Percentiles rank a stretch among this genome's conserved stretches.
These are phyloP conservation scores for Pseudococcus jackbeardsleyi DNA, from an alignment of 2,888 invertebrate genomes.

Conservation along the genomic window DNA sequence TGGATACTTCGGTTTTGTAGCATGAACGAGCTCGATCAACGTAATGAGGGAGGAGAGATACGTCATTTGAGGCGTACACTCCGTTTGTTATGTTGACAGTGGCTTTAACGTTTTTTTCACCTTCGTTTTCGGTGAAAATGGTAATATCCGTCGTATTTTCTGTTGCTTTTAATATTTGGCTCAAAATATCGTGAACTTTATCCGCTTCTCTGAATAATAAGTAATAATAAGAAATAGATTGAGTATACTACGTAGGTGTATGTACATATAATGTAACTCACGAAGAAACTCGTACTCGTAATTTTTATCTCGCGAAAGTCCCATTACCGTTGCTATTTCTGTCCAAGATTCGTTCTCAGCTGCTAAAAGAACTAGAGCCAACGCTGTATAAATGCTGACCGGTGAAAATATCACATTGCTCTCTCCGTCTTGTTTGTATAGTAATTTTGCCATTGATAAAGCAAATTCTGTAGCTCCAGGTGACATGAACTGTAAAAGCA, in stretches of 20 bases:
- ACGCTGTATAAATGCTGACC: constrained; percentile 46
- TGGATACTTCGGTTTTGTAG: constrained; percentile 66
- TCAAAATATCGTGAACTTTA: background rate
- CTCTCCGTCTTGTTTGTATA: background rate
- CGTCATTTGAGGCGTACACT: constrained; percentile 66
- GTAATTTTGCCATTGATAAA: background rate
- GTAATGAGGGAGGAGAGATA: constrained; percentile 64
- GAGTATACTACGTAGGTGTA: too few relatives aligned
- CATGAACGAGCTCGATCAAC: constrained; percentile 62
- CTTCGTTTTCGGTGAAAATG: constrained; percentile 56
- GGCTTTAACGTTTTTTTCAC: constrained; percentile 8
- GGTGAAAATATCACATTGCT: constrained; percentile 62
- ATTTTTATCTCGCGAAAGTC: background rate
- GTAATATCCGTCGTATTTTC: constrained; percentile 56
- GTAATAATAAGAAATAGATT: background rate
- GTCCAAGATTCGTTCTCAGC: constrained; percentile 38
- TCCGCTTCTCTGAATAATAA: background rate
- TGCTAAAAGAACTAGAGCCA: constrained; percentile 60
- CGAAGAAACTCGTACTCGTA: background rate
- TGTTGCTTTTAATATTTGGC: background rate
- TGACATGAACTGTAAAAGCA: background rate
- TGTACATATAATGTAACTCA: too few relatives aligned
- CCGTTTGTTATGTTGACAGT: constrained; percentile 66
- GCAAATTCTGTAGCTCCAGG: background rate
- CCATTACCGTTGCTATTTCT: constrained; percentile 55